A percentile compares a stretch with the other conserved stretches of the same genome.
Conservation (phyloP, 2,113 vertebrate genomes). For the Onychostruthus taczanowskii region DNA sequence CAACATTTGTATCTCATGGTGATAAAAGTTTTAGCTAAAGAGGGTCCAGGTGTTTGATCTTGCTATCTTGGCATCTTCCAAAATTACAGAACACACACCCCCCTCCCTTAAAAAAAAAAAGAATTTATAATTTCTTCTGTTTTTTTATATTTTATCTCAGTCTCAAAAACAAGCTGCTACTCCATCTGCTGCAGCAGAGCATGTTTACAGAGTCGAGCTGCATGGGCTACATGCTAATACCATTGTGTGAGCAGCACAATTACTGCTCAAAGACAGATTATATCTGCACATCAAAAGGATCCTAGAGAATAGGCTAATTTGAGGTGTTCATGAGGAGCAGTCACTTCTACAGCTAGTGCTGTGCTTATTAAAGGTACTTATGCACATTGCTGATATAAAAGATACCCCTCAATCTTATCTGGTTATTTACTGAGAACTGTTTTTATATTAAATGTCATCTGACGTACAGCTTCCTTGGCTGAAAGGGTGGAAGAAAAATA, state of each 20-base stretch:
- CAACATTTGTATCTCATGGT: background rate
- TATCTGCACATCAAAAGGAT: background rate
- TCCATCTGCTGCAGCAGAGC: background rate
- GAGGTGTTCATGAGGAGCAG: background rate
- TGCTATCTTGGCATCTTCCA: background rate
- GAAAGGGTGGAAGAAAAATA: background rate
- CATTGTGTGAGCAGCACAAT: background rate
- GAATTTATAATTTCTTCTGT: background rate
- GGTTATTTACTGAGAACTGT: background rate
- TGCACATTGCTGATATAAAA: background rate
- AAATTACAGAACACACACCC: background rate
- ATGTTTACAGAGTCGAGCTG: background rate
- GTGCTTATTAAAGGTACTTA: background rate
- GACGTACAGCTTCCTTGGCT: background rate
- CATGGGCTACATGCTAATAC: background rate
- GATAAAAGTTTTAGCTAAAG: background rate
- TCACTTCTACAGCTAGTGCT: background rate
- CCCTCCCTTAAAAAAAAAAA: fast-evolving
- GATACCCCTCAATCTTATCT: background rate
- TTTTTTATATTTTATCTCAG: background rate
- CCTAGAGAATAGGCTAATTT: background rate
- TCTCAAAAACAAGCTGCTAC: conserved; percentile 1
- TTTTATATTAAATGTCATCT: background rate
- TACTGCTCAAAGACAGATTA: background rate
- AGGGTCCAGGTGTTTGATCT: background rate